Percentiles rank a stretch among this genome's conserved stretches.
phyloP scores from a whole-genome alignment of 2,888 invertebrate genomes.

The Brachyopa scutellaris region DNA sequence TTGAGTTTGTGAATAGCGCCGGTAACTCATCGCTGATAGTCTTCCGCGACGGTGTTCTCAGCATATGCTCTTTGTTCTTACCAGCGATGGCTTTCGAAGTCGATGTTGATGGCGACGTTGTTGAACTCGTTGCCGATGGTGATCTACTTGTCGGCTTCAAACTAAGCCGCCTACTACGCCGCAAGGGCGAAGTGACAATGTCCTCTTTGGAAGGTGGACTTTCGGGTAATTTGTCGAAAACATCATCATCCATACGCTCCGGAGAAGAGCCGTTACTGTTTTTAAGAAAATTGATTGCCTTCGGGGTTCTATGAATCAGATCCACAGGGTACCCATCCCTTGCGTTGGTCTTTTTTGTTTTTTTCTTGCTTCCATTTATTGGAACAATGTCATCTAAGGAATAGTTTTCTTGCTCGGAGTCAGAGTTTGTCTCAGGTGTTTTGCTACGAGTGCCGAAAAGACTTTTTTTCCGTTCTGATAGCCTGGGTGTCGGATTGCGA shows the following conservation, averaged over 20 bases:
- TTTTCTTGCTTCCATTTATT: constrained; percentile 69
- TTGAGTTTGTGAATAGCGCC: constrained; percentile 77
- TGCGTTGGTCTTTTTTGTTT: constrained; percentile 47
- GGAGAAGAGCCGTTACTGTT: constrained; percentile 37
- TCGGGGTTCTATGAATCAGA: constrained; percentile 10
- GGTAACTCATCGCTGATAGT: constrained; percentile 75
- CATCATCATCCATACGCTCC: constrained; percentile 59
- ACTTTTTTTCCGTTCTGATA: constrained; percentile 85
- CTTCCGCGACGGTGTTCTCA: constrained; percentile 18
- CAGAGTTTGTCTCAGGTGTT: neutral
- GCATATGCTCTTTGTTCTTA: constrained; percentile 6
- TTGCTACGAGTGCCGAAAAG: constrained; percentile 81
- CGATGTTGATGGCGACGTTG: constrained; percentile 46
- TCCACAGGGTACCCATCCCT: constrained; percentile 52
- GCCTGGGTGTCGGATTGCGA: constrained; percentile 83
- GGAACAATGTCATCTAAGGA: constrained; percentile 76
- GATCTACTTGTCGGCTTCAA: constrained; percentile 31
- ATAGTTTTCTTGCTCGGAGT: constrained; percentile 74
- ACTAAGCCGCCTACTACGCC: constrained; percentile 38
- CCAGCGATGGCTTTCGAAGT: neutral
- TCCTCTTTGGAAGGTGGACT: constrained; percentile 27
- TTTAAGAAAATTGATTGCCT: constrained; percentile 48
- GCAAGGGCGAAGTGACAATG: neutral
- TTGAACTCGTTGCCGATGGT: constrained; percentile 63
- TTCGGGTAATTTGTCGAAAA: constrained; percentile 58